phyloP scores from a whole-genome alignment of 1,140 invertebrate genomes.

The Drosophila melanica region DNA sequence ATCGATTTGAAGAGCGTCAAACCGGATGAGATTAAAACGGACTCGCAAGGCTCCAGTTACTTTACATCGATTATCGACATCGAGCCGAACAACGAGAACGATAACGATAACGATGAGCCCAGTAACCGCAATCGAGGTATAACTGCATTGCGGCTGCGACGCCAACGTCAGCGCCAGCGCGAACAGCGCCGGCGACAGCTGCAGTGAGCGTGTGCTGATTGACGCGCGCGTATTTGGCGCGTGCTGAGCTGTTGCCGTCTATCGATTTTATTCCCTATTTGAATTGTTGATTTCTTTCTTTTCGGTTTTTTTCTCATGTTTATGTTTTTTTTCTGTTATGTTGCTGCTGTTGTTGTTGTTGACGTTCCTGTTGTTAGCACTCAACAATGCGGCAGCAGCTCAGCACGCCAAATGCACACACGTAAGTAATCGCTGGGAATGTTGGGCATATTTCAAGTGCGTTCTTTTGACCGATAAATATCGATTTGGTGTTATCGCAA shows the following conservation, averaged over 20 bases:
- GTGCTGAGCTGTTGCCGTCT: conserved; percentile 47
- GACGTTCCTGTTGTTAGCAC: conserved; percentile 15
- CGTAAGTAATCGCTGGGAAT: conserved; percentile 52
- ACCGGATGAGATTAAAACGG: conserved; percentile 84
- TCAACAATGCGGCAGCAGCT: conserved; percentile 43
- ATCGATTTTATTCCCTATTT: conserved; percentile 13
- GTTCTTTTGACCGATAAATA: conserved; percentile 1
- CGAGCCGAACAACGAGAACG: conserved; percentile 71
- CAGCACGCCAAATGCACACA: conserved; percentile 56
- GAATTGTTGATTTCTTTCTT: background rate
- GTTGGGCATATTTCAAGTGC: conserved; percentile 14
- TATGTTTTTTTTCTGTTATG: background rate
- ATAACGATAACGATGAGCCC: conserved; percentile 12
- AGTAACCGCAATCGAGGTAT: conserved; percentile 63
- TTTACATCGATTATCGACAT: conserved; percentile 84
- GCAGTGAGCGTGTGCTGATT: conserved; percentile 29
- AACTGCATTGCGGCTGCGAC: conserved; percentile 63
- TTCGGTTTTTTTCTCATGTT: background rate
- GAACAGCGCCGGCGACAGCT: conserved; percentile 48
- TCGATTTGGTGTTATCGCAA: conserved; percentile 1
- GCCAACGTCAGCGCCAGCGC: conserved; percentile 55
- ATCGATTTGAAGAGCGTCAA: conserved; percentile 82
- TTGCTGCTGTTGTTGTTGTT: conserved; percentile 19
- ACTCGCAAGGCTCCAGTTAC: conserved; percentile 84
- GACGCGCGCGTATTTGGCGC: conserved; percentile 35